Evolutionary conservation across 2,888 invertebrate genomes (phyloP), one percentile per base, ranked within the genome.

Genomic region (Thumatha senex): DNA sequence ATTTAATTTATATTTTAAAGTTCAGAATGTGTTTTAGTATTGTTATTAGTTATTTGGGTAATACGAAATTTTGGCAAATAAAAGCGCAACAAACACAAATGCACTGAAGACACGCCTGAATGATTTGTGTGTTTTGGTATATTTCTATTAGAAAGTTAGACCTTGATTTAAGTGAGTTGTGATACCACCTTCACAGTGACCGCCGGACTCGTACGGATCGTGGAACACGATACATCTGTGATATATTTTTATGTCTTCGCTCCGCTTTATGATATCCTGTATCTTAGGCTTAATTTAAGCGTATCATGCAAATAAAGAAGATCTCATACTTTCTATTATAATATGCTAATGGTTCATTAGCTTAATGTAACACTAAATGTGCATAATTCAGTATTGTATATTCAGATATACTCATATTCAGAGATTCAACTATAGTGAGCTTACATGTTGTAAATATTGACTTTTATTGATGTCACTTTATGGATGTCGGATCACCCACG

Each of bases 251-350:
- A 36, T 45, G 7, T 34, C 2, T 13, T 5, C 35, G 2, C 15
- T 44, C n/a, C 7, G 12, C 18, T 24, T 5, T 24, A 24, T 24
- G 2, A 15, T 40, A 35, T 7, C 15, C 45, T 36, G 7, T 31
- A 40, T 31, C 50, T 50, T 54, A 40, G 8, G 38, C 50, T 54
- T 46, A 24, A 43, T 30, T 39, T 13, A 10, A 36, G 18, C 18
- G 2, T 24, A 5, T 24, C 18, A 11, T 40, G 35, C 9, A 30
- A 38, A 30, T 8, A 38, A 33, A 2, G n/a, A 33, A 8, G 18
- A 34, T 51, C 7, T 11, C 1, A 15, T 13, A 46, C 36, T 48
- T 48, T 52, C 40, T 44, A 47, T 1, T 13, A n/a, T n/a, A 13
- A 30, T 12, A 35, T 34, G 24, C 10, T 18, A 43, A 43, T 13